These are phyloP conservation scores for Agriopis marginaria DNA, from an alignment of 2,888 invertebrate genomes.

Conservation along the genomic window DNA sequence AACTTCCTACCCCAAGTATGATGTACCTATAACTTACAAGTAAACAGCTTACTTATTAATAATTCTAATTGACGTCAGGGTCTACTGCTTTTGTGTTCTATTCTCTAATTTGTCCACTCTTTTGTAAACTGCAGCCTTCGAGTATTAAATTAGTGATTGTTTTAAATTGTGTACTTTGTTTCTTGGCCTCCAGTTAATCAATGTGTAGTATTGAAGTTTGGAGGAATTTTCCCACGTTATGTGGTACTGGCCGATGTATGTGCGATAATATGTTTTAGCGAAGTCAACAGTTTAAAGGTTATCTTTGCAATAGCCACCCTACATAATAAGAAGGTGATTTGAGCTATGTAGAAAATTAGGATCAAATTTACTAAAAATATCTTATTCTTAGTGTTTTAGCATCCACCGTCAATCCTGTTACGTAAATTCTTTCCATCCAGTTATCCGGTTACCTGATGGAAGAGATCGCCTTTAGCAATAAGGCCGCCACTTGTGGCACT, in stretches of 20 bases:
- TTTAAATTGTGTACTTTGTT: slow-evolving; percentile 42
- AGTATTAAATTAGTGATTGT: slow-evolving; percentile 42
- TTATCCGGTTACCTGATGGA: too few species aligned
- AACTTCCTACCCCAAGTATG: background rate
- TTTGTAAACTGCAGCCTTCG: slow-evolving; percentile 37
- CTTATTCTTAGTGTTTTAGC: too few species aligned
- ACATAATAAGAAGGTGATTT: too few species aligned
- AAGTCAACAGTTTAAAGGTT: slow-evolving; percentile 1
- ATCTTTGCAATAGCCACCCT: background rate
- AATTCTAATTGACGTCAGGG: slow-evolving; percentile 31
- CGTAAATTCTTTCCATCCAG: too few species aligned
- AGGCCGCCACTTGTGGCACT: too few species aligned
- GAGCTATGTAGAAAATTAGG: too few species aligned
- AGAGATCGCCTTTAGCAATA: too few species aligned
- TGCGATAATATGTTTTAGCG: slow-evolving; percentile 10
- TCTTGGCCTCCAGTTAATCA: slow-evolving; percentile 37
- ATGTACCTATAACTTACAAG: background rate
- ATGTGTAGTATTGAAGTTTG: slow-evolving; percentile 27
- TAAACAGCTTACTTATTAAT: slow-evolving; percentile 15
- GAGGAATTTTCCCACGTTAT: slow-evolving; percentile 41
- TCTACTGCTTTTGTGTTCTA: slow-evolving; percentile 34
- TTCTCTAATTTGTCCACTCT: slow-evolving; percentile 42
- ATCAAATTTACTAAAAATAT: too few species aligned
- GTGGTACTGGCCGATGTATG: slow-evolving; percentile 15
- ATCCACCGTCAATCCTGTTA: too few species aligned